A percentile compares a stretch with the other conserved stretches of the same genome.
phyloP scores from a whole-genome alignment of 2,888 invertebrate genomes.

The Bruchidius siliquastri region DNA sequence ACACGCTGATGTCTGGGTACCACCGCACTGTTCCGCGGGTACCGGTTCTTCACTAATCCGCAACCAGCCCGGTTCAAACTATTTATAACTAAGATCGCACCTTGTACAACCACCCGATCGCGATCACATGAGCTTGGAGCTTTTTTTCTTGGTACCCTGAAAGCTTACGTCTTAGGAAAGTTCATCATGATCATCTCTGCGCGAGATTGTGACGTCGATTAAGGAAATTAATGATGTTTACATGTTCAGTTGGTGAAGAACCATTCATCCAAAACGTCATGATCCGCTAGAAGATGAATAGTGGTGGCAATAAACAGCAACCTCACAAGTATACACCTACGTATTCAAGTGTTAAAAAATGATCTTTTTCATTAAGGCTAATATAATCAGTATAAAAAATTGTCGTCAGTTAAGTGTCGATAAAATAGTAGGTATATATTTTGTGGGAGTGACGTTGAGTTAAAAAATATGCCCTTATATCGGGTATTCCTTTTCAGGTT shows the following conservation, averaged over 20 bases:
- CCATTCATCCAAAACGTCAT: not conserved
- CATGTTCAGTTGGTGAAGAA: not conserved
- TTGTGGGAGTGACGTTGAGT: no score
- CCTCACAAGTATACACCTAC: no score
- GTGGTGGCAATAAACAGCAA: not conserved
- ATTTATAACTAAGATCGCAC: not conserved
- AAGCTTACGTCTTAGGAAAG: not conserved
- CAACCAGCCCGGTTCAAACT: not conserved
- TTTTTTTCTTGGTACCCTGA: not conserved
- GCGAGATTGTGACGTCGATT: not conserved
- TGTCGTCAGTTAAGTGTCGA: no score
- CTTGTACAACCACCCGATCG: not conserved
- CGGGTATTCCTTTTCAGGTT: no score
- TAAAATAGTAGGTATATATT: no score
- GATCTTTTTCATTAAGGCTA: no score
- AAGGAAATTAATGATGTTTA: not conserved
- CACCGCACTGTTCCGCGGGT: not conserved
- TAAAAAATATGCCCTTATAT: no score
- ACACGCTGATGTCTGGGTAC: not conserved
- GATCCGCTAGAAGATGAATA: not conserved
- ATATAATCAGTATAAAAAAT: no score
- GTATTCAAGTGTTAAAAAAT: no score
- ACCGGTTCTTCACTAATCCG: not conserved
- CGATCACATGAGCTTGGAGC: not conserved
- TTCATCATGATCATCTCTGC: not conserved